Evolutionary conservation across 2,888 invertebrate genomes (phyloP).

Genomic region (Drosophila prolongata): DNA sequence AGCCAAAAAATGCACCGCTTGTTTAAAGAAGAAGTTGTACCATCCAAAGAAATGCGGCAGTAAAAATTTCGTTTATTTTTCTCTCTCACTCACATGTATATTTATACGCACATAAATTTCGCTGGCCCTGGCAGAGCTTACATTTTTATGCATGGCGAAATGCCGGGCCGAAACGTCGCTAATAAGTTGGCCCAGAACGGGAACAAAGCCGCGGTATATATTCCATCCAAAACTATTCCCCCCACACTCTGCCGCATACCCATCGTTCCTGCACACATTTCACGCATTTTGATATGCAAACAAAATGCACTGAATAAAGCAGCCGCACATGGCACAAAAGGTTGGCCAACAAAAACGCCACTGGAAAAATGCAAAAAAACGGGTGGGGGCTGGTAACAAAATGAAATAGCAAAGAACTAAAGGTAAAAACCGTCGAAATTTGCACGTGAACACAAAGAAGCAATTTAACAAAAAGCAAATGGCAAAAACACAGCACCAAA

Average conservation of each 20-base stretch:
- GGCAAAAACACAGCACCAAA: slow-evolving; percentile 33
- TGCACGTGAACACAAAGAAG: slow-evolving; percentile 75
- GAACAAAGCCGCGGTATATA: slow-evolving; percentile 56
- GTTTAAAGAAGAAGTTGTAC: slow-evolving; percentile 26
- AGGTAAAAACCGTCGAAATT: slow-evolving; percentile 52
- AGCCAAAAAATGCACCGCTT: slow-evolving; percentile 59
- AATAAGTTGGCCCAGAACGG: slow-evolving; percentile 65
- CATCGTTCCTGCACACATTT: slow-evolving; percentile 57
- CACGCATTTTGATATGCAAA: slow-evolving; percentile 81
- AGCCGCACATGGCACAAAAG: slow-evolving; percentile 69
- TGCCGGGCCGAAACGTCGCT: slow-evolving; percentile 73
- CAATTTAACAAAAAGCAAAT: slow-evolving; percentile 73
- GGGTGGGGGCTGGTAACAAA: slow-evolving; percentile 4
- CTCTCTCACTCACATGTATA: slow-evolving; percentile 67
- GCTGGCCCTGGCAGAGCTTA: slow-evolving; percentile 54
- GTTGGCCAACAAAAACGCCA: slow-evolving; percentile 30
- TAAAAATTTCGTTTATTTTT: slow-evolving; percentile 69
- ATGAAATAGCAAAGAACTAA: slow-evolving; percentile 18
- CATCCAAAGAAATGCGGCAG: slow-evolving; percentile 37
- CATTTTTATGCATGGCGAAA: slow-evolving; percentile 78
- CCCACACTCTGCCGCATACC: neutral
- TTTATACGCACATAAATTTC: slow-evolving; percentile 76
- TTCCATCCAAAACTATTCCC: neutral
- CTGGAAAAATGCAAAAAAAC: slow-evolving; percentile 25
- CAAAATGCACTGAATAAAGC: slow-evolving; percentile 76